Percentiles rank a stretch among this genome's conserved stretches.
Conservation (phyloP, 2,113 vertebrate genomes). For the Poicephalus meyeri region DNA sequence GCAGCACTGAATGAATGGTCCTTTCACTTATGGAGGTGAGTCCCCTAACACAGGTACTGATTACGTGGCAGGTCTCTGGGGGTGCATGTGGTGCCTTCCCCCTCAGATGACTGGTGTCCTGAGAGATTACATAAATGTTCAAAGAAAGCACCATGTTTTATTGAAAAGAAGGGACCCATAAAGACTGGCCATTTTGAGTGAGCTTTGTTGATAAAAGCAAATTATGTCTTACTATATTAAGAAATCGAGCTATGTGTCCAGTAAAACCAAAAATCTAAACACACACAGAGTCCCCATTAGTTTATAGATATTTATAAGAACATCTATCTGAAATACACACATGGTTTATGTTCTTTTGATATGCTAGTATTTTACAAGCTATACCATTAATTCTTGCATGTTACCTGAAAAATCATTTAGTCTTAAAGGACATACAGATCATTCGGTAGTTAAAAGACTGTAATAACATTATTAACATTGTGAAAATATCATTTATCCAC, state of each 20-base stretch:
- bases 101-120: neutral
- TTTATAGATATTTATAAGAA: neutral
- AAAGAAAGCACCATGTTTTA: neutral
- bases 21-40: neutral
- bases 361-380: neutral
- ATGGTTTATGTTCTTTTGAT: neutral
- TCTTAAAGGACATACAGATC: neutral
- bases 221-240: neutral
- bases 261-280: neutral
- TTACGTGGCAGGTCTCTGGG: neutral
- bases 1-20: rapidly evolving
- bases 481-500: neutral
- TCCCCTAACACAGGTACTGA: neutral
- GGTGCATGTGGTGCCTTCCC: rapidly evolving
- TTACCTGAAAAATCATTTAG: neutral
- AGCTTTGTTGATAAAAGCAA: neutral
- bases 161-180: neutral
- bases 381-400: neutral
- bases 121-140: neutral
- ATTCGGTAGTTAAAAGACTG: neutral
- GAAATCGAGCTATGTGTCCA: neutral
- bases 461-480: neutral
- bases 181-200: neutral
- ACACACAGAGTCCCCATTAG: too few relatives aligned
- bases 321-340: neutral